Base-by-base conservation (phyloP, 2,113 vertebrate species). In the Gymnorhina tibicen region DNA sequence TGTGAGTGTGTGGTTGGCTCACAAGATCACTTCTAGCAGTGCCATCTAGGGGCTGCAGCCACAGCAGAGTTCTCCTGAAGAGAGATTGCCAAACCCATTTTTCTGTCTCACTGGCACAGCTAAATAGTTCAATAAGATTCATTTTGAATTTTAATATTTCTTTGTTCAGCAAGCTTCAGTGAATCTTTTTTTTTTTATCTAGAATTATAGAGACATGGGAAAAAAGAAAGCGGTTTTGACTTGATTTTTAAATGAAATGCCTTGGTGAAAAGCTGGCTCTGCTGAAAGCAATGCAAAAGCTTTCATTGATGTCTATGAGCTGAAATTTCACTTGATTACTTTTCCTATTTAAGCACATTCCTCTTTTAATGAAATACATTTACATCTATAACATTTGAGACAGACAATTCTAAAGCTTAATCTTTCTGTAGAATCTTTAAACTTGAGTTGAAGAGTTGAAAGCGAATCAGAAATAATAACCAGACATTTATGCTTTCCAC, bases 11-110 rank as follows among this genome's bases (percentile, higher is more conserved):
- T n/a, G 18, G 23, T 67, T 59, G 75, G 52, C 11, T 41, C 0
- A 0, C 53, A 53, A 70, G 84, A 85, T 27, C 1, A 2, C 72
- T 95, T 96, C 59, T 68, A 84, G 64, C 41, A 96, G 85, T 93
- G 91, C 95, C 96, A 96, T 94, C 95, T 96, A 95, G 95, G 44
- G 95, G 92, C 56, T 68, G 66, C 33, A 87, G 55, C 4, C 56
- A 46, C 16, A 70, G 35, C 19, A 37, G 28, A 20, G 49, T 3
- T 69, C 30, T 68, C 5, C 11, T 5, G 17, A 7, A 69, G 28
- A 30, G 14, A 50, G 22, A 66, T 44, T 52, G 78, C n/a, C 47
- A 37, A 92, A 84, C 2, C 2, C 7, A 6, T 55, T 88, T 91
- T 79, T 91, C 30, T 21, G 4, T 66, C 47, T 82, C 30, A 12